Evolutionary conservation across 2,113 vertebrate species (phyloP).

Genomic region (Archilochus colubris): DNA sequence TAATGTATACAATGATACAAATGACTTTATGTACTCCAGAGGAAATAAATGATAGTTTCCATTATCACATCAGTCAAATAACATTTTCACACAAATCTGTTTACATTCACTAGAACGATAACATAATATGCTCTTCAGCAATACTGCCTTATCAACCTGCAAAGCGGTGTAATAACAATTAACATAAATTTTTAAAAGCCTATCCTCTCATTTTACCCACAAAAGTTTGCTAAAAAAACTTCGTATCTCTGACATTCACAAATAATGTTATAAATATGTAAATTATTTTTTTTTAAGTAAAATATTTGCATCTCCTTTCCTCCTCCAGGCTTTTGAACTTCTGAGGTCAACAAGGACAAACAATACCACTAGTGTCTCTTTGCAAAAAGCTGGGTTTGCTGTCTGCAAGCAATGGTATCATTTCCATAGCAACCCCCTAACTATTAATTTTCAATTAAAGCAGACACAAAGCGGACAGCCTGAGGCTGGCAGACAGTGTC

Average conservation of each 20-base stretch:
- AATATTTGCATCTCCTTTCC: conserved; percentile 91
- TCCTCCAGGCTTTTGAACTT: conserved; percentile 91
- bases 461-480: conserved; percentile 90
- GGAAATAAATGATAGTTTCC: conserved; percentile 80
- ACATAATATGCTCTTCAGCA: conserved; percentile 75
- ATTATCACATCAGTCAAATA: conserved; percentile 81
- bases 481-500: conserved; percentile 88
- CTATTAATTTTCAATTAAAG: conserved; percentile 98
- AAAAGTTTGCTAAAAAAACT: conserved; percentile 79
- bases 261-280: conserved; percentile 87
- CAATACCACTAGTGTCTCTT: conserved; percentile 97
- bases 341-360: conserved; percentile 99
- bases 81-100: conserved; percentile 81
- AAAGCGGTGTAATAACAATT: conserved; percentile 74
- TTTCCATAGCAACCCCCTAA: conserved; percentile 93
- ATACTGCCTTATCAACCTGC: conserved; percentile 73
- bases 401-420: conserved; percentile 87
- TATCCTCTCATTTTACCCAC: conserved; percentile 65
- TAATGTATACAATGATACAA: conserved; percentile 74
- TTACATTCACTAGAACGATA: conserved; percentile 78
- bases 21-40: conserved; percentile 77
- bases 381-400: conserved; percentile 89
- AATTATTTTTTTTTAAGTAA: conserved; percentile 87
- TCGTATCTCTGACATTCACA: conserved; percentile 81
- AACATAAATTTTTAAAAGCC: conserved; percentile 76